phyloP scores from a whole-genome alignment of 92 coral and sea anemone genomes.

The Bergia puertoricense region DNA sequence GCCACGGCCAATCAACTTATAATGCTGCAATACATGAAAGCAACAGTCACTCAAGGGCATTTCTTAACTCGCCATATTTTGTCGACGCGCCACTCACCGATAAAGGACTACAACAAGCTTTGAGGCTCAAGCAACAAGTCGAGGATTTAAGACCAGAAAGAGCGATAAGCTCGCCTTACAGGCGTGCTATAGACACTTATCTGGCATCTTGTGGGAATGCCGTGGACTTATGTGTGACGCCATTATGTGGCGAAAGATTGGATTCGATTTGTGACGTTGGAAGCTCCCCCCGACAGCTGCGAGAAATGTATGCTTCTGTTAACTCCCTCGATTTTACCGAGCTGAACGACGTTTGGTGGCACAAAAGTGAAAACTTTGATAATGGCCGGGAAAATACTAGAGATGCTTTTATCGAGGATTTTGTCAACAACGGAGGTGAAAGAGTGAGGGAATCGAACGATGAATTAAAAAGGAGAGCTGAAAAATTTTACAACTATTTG shows the following conservation, averaged over 20 bases:
- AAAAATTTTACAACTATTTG: conserved; percentile 52
- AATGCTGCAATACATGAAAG: conserved; percentile 51
- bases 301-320: conserved; percentile 34
- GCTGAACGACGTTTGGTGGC: conserved; percentile 62
- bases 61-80: conserved; percentile 46
- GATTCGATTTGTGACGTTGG: conserved; percentile 54
- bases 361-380: conserved; percentile 5
- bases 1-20: conserved; percentile 63
- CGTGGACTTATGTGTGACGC: conserved; percentile 40
- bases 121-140: conserved; percentile 32
- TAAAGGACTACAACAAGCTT: conserved; percentile 55
- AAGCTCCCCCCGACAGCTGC: conserved; percentile 47
- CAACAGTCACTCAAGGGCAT: conserved; percentile 14
- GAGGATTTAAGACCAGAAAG: conserved; percentile 40
- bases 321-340: conserved; percentile 44
- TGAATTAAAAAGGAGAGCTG: conserved; percentile 47
- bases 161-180: conserved; percentile 50
- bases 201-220: conserved; percentile 45
- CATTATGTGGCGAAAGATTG: conserved; percentile 59
- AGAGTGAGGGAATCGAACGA: conserved; percentile 38
- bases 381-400: background rate
- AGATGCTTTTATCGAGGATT: conserved; percentile 43
- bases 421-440: conserved; percentile 44
- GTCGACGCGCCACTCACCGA: conserved; percentile 58
- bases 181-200: conserved; percentile 56